phyloP scores from a whole-genome alignment of 2,113 vertebrate genomes.

The Laticauda laticaudata region DNA sequence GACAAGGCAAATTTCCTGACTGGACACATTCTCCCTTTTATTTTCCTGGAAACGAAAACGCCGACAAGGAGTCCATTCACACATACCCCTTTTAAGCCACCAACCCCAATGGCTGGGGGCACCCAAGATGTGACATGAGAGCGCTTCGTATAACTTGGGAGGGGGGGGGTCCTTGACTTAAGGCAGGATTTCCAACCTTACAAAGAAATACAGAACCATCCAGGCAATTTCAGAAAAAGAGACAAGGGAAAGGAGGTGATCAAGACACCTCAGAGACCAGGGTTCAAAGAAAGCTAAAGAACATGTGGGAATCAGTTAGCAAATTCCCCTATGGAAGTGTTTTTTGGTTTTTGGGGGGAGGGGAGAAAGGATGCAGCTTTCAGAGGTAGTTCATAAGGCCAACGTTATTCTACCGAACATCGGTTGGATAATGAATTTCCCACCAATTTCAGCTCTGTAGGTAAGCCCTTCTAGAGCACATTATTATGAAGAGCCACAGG shows the following conservation, averaged over 20 bases:
- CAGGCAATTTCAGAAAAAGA: neutral
- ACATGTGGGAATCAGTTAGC: neutral
- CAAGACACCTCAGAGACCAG: neutral
- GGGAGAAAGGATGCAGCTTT: neutral
- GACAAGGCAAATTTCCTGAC: too few relatives aligned
- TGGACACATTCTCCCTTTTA: neutral
- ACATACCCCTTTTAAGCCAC: neutral
- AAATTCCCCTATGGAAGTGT: neutral
- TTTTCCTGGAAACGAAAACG: neutral
- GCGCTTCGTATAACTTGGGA: too few relatives aligned
- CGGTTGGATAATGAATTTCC: neutral
- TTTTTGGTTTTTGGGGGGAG: accelerated
- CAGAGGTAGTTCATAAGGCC: neutral
- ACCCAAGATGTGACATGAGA: neutral
- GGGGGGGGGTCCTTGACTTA: neutral
- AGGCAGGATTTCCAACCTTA: neutral
- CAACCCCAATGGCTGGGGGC: neutral
- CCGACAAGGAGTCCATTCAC: neutral
- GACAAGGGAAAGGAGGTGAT: neutral
- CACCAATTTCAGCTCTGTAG: neutral
- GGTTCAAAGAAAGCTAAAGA: neutral
- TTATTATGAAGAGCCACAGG: neutral
- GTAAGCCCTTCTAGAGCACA: neutral
- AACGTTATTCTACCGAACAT: neutral
- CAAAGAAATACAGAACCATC: neutral